Evolutionary conservation across 1,140 invertebrate genomes (phyloP).

Genomic region (Contarinia nasturtii): DNA sequence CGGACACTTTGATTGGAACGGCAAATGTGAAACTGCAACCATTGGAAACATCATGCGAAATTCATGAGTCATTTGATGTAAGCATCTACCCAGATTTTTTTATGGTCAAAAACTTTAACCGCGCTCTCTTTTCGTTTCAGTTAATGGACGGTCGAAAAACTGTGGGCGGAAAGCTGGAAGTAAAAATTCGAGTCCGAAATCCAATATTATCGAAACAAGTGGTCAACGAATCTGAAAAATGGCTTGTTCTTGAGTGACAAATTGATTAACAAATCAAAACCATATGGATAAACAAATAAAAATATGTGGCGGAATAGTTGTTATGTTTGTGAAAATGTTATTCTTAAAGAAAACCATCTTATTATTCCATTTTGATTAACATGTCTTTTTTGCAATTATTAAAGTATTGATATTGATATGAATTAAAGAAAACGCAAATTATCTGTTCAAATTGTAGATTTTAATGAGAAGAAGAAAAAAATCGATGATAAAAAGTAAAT

Average conservation of each 20-base stretch:
- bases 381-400: too few relatives aligned
- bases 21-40: slow-evolving; percentile 64
- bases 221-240: slow-evolving; percentile 77
- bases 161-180: slow-evolving; percentile 76
- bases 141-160: slow-evolving; percentile 76
- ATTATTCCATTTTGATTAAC: too few relatives aligned
- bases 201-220: slow-evolving; percentile 80
- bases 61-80: slow-evolving; percentile 84
- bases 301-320: too few relatives aligned
- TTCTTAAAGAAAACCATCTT: too few relatives aligned
- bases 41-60: slow-evolving; percentile 64
- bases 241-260: slow-evolving; percentile 55
- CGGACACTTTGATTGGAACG: slow-evolving; percentile 71
- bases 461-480: not conserved
- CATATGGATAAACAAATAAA: too few relatives aligned
- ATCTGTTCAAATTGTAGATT: too few relatives aligned
- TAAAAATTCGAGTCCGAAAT: slow-evolving; percentile 78
- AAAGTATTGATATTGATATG: too few relatives aligned
- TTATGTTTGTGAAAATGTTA: too few relatives aligned
- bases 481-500: not conserved
- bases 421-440: too few relatives aligned
- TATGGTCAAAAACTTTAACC: slow-evolving; percentile 3
- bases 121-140: too few relatives aligned
- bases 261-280: too few relatives aligned
- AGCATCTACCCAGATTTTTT: slow-evolving; percentile 26